Percentiles rank a stretch among this genome's conserved stretches.
These are phyloP conservation scores for Perca flavescens DNA, from an alignment of 2,113 vertebrate species.

Conservation along the genomic window DNA sequence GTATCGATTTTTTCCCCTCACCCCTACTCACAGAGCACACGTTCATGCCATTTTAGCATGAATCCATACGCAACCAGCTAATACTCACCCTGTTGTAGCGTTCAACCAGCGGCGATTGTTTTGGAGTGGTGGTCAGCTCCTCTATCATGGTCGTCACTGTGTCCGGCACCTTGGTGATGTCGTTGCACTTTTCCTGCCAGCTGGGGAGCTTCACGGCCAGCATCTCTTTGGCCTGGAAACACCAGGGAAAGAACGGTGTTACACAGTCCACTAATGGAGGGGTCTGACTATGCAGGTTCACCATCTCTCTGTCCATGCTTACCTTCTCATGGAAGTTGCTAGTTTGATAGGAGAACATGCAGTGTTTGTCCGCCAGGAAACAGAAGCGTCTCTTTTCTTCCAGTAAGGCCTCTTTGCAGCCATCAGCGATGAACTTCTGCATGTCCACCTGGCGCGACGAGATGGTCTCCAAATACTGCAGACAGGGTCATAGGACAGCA, in stretches of 20 bases:
- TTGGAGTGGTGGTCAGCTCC: conserved; percentile 86
- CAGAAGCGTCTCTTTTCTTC: conserved; percentile 98
- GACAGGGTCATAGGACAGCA: conserved; percentile 41
- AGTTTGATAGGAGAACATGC: conserved; percentile 90
- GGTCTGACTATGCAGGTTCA: not conserved
- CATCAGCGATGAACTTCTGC: conserved; percentile 94
- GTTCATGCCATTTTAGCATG: not conserved
- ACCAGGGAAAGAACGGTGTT: conserved; percentile 1
- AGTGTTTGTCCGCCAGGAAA: conserved; percentile 98
- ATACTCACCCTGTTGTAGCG: conserved; percentile 85
- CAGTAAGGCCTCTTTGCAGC: conserved; percentile 93
- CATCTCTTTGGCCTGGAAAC: conserved; percentile 89
- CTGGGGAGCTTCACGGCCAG: conserved; percentile 87
- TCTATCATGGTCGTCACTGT: conserved; percentile 91
- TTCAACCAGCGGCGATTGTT: conserved; percentile 86
- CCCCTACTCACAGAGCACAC: not conserved
- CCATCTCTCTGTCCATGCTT: conserved; percentile 19
- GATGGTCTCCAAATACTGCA: conserved; percentile 91
- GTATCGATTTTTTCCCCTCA: too few relatives aligned
- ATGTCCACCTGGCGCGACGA: conserved; percentile 93
- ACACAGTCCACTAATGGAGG: not conserved
- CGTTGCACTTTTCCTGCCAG: conserved; percentile 94
- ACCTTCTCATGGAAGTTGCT: conserved; percentile 91
- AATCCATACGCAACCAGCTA: not conserved
- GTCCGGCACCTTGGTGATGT: conserved; percentile 93